Evolutionary conservation across 2,888 invertebrate genomes (phyloP).

Genomic region (Stenodera caucasica): DNA sequence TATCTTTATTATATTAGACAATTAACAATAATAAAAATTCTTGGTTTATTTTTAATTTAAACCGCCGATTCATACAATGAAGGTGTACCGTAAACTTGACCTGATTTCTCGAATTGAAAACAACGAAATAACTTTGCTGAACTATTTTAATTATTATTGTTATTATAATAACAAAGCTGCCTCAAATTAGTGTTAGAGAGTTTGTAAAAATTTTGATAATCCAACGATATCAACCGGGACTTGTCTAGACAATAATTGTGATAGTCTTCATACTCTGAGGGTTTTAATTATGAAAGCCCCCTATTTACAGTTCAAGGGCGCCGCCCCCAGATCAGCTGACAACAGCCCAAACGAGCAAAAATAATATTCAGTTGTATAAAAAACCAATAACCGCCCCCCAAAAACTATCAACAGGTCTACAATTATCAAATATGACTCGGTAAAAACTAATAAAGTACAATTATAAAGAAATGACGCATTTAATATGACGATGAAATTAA

Average conservation of each 20-base stretch:
- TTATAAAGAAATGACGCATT: background rate
- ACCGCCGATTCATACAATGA: background rate
- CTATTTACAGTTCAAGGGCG: constrained; percentile 3
- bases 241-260: background rate
- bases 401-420: background rate
- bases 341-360: background rate
- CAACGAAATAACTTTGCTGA: background rate
- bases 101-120: background rate
- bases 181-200: background rate
- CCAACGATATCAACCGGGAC: background rate
- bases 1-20: background rate
- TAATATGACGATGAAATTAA: background rate
- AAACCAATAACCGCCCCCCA: background rate
- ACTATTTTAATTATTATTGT: background rate
- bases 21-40: background rate
- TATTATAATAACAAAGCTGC: too few relatives aligned
- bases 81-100: constrained; percentile 1
- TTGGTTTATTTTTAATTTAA: background rate
- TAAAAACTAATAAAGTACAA: too few relatives aligned
- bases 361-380: background rate
- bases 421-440: background rate
- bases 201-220: background rate
- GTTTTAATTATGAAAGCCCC: background rate
- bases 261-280: background rate
- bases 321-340: constrained; percentile 3